Evolutionary conservation across 2,797 vertebrate genomes (phyloP).

Genomic region (Pitangus sulphuratus): DNA sequence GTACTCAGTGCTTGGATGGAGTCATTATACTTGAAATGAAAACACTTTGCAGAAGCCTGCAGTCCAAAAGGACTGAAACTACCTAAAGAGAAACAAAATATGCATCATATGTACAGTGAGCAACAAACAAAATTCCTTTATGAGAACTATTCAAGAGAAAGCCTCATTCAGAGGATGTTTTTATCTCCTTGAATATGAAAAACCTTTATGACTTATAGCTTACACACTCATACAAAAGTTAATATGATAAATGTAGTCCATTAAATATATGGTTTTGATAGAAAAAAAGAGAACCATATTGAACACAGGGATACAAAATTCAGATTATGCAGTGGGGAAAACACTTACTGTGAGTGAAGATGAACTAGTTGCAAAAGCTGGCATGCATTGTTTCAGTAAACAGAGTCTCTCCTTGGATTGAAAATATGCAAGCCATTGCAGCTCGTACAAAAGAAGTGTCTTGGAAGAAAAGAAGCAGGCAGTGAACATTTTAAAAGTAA

Average conservation of each 20-base stretch:
- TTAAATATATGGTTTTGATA: neutral
- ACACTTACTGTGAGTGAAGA: neutral
- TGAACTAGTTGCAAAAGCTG: neutral
- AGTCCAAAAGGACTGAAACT: neutral
- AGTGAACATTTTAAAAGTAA: neutral
- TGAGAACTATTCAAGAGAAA: neutral
- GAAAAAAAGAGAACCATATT: neutral
- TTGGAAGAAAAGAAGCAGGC: neutral
- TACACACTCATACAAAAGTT: neutral
- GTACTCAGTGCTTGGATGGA: neutral
- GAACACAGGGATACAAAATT: neutral
- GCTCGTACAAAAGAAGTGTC: neutral
- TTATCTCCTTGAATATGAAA: neutral
- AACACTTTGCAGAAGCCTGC: neutral
- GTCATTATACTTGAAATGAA: neutral
- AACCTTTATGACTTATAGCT: neutral
- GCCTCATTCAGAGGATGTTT: neutral
- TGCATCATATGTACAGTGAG: neutral
- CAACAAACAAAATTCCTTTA: neutral
- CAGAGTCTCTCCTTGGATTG: neutral
- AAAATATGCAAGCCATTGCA: neutral
- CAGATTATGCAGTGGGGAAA: neutral
- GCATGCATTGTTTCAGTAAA: neutral
- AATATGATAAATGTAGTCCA: neutral
- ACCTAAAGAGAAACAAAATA: neutral